Evolutionary conservation across 2,888 invertebrate genomes (phyloP).

Genomic region (Patella caerulea): DNA sequence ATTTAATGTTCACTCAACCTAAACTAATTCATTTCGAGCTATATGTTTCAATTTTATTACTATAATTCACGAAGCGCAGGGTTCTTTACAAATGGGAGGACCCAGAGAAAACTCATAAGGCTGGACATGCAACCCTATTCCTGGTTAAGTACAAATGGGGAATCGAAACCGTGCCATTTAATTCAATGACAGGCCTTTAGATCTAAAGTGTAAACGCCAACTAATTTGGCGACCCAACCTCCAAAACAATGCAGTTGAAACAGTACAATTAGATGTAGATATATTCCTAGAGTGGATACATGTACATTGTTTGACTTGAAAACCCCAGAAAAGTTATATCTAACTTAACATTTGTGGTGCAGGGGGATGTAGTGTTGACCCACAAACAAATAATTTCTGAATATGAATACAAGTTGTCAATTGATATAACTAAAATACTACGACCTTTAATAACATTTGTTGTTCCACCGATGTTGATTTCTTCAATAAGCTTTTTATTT

Average conservation of each 20-base stretch:
- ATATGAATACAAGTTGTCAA: not conserved
- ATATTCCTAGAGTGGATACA: not conserved
- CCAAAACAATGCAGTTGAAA: not conserved
- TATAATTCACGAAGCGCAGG: not conserved
- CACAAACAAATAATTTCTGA: not conserved
- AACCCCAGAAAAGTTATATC: too few relatives aligned
- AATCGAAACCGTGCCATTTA: too few relatives aligned
- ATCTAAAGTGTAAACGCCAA: not conserved
- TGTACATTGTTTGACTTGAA: not conserved
- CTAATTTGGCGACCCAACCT: not conserved
- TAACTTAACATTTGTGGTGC: too few relatives aligned
- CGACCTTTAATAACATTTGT: slow-evolving; percentile 69
- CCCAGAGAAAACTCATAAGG: too few relatives aligned
- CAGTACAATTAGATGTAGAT: too few relatives aligned
- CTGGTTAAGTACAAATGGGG: too few relatives aligned
- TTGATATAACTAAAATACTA: slow-evolving; percentile 30
- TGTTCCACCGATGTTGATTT: slow-evolving; percentile 72
- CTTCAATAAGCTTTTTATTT: slow-evolving; percentile 68
- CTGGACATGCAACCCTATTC: too few relatives aligned
- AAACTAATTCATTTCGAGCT: not conserved
- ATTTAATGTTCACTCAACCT: too few relatives aligned
- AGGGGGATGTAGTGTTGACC: too few relatives aligned
- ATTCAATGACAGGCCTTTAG: too few relatives aligned
- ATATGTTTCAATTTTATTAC: not conserved
- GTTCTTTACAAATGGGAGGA: too few relatives aligned